Conservation (phyloP, 1,140 invertebrate genomes). For the Nasonia vitripennis region DNA sequence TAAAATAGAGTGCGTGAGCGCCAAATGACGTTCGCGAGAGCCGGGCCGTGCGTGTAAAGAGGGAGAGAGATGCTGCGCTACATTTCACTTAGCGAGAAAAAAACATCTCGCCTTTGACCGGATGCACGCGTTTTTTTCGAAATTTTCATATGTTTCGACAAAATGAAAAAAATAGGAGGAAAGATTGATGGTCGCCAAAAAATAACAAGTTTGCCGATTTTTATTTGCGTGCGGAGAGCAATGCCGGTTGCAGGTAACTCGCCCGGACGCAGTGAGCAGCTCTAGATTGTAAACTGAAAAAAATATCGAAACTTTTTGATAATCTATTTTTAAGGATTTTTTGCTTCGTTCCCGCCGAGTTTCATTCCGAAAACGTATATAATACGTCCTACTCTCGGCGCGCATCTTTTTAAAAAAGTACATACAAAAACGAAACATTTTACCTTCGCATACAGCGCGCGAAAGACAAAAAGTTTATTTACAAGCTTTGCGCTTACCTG, state of each 20-base stretch:
- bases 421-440: no score
- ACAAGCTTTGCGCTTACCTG: not conserved
- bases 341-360: not conserved
- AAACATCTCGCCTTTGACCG: constrained; percentile 44
- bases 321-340: constrained; percentile 31
- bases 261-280: not conserved
- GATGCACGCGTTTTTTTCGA: constrained; percentile 13
- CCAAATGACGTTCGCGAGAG: constrained; percentile 62
- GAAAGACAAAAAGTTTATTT: not conserved
- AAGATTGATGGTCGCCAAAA: constrained; percentile 40
- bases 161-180: constrained; percentile 21
- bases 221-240: constrained; percentile 27
- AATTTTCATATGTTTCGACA: constrained; percentile 42
- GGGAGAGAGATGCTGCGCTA: not conserved
- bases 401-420: no score
- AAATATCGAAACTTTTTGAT: constrained; percentile 48
- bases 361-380: constrained; percentile 3
- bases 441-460: not conserved
- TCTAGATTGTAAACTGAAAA: constrained; percentile 27
- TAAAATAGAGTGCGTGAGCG: constrained; percentile 54
- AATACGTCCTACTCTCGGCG: not conserved
- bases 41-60: not conserved
- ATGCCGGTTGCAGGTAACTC: not conserved
- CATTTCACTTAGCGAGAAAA: constrained; percentile 43
- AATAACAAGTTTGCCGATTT: constrained; percentile 33